A percentile compares a stretch with the other conserved stretches of the same genome.
Conservation (phyloP, 2,888 invertebrate genomes). For the Fragum sueziense region DNA sequence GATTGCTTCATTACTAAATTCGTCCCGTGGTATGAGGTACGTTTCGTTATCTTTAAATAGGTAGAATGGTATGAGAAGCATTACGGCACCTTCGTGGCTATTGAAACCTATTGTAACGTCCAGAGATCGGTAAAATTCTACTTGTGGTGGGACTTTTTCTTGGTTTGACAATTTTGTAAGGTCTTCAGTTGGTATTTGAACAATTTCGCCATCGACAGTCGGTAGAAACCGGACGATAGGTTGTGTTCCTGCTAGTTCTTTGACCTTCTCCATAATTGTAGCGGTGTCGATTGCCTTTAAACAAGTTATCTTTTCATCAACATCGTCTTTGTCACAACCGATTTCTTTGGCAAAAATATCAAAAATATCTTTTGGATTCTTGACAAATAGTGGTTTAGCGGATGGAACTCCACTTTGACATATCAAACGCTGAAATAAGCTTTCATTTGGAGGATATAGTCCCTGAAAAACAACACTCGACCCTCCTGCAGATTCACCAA, state of each 20-base stretch:
- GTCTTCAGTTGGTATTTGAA: background rate
- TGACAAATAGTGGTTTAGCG: background rate
- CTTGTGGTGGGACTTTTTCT: background rate
- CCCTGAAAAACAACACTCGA: constrained; percentile 50
- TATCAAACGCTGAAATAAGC: constrained; percentile 50
- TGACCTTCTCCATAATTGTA: background rate
- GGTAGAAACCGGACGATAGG: background rate
- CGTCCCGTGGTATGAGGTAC: background rate
- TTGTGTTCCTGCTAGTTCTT: background rate
- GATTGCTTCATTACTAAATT: background rate
- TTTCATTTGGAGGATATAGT: constrained; percentile 36
- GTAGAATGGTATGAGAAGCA: background rate
- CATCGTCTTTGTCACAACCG: background rate
- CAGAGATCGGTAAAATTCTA: constrained; percentile 35
- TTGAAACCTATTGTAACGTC: constrained; percentile 31
- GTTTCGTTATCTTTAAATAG: background rate
- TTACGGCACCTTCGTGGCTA: constrained; percentile 11
- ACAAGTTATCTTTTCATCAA: background rate
- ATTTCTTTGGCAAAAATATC: background rate
- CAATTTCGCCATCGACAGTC: constrained; percentile 16
- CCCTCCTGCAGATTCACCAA: constrained; percentile 67
- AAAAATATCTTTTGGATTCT: background rate
- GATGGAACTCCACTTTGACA: constrained; percentile 36
- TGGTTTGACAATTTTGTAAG: background rate
- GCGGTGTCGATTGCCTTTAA: background rate